phyloP scores from a whole-genome alignment of 2,113 vertebrate genomes.

The Hippocampus abdominalis region DNA sequence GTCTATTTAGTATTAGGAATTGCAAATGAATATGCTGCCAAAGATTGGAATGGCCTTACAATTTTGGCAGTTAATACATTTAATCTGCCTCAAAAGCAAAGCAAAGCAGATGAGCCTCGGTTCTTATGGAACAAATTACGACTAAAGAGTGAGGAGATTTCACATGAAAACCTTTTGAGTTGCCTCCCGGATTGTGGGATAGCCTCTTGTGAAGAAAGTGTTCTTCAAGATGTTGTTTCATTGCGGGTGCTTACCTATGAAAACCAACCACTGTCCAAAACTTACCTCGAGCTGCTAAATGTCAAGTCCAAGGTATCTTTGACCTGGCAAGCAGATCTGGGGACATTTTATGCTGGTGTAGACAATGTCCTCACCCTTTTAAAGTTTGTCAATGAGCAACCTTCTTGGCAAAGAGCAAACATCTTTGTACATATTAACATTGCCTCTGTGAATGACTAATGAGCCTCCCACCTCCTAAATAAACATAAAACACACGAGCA shows the following conservation, averaged over 20 bases:
- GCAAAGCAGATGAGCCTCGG: background rate
- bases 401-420: constrained; percentile 47
- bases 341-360: constrained; percentile 11
- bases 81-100: background rate
- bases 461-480: constrained; percentile 46
- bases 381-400: constrained; percentile 18
- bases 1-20: constrained; percentile 10
- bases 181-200: background rate
- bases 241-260: background rate
- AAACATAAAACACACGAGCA: constrained; percentile 60
- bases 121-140: background rate
- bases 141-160: background rate
- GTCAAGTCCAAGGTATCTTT: background rate
- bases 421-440: constrained; percentile 50
- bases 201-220: background rate
- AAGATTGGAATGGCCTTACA: constrained; percentile 1
- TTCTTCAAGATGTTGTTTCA: background rate
- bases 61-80: background rate
- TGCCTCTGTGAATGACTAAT: constrained; percentile 58
- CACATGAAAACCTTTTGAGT: background rate
- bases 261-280: background rate
- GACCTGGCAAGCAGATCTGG: constrained; percentile 10
- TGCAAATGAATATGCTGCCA: constrained; percentile 6
- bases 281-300: background rate
- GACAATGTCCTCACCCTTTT: constrained; percentile 18